Percentiles rank a stretch among this genome's conserved stretches.
Conservation (phyloP, 2,888 invertebrate species). For the Osedax frankpressi region DNA sequence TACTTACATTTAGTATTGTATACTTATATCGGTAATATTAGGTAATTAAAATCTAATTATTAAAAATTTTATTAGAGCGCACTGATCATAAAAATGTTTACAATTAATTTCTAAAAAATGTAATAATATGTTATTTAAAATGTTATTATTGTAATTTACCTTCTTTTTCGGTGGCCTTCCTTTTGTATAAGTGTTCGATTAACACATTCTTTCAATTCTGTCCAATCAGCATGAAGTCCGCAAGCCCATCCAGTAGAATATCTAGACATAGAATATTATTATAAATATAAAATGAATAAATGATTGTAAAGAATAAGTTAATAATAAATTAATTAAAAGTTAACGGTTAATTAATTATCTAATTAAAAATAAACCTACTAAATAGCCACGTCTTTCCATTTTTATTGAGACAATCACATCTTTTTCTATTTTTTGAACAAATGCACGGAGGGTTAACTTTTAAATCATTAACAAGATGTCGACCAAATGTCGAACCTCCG, state of each 20-base stretch:
- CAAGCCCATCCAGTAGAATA: slow-evolving; percentile 53
- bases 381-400: slow-evolving; percentile 63
- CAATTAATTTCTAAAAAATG: too few species aligned
- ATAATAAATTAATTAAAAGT: too few species aligned
- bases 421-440: slow-evolving; percentile 74
- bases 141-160: too few species aligned
- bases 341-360: too few species aligned
- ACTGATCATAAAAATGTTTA: too few species aligned
- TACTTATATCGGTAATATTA: too few species aligned
- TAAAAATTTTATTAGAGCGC: too few species aligned
- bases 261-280: slow-evolving; percentile 32
- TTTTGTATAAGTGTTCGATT: slow-evolving; percentile 62
- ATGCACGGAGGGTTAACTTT: slow-evolving; percentile 82
- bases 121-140: too few species aligned
- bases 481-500: slow-evolving; percentile 89
- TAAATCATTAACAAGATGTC: slow-evolving; percentile 85
- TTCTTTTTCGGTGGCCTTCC: background rate
- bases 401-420: slow-evolving; percentile 49
- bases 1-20: too few species aligned
- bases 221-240: slow-evolving; percentile 95
- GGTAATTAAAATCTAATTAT: too few species aligned
- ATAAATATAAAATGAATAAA: too few species aligned
- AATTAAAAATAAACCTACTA: slow-evolving; percentile 54
- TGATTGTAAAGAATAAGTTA: too few species aligned
- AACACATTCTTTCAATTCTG: slow-evolving; percentile 58